Conservation (phyloP, 2,888 invertebrate species). For the Epistrophe eligans region DNA sequence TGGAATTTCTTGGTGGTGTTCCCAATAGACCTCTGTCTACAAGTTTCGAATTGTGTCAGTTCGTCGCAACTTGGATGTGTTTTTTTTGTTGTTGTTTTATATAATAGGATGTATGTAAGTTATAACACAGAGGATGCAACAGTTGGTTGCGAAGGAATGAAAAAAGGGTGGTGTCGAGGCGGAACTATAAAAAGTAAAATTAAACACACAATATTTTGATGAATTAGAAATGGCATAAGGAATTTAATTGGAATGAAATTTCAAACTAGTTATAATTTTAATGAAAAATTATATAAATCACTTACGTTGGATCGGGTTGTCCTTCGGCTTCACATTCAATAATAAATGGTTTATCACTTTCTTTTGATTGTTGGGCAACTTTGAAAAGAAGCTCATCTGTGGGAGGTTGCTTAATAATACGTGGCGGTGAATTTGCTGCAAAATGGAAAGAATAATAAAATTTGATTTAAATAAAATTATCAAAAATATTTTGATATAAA, state of each 20-base stretch:
- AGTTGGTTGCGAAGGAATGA: constrained; percentile 63
- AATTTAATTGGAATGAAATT: constrained; percentile 41
- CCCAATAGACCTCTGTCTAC: constrained; percentile 60
- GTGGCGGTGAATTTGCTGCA: constrained; percentile 94
- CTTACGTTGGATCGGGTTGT: constrained; percentile 96
- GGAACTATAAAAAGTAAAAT: constrained; percentile 28
- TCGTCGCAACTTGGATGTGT: constrained; percentile 36
- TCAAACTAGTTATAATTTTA: constrained; percentile 11
- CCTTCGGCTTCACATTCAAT: constrained; percentile 98
- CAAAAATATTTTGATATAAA: not conserved
- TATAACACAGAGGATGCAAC: constrained; percentile 28
- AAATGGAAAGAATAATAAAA: constrained; percentile 23
- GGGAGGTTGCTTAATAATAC: constrained; percentile 96
- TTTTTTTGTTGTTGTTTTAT: not conserved
- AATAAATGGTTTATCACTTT: constrained; percentile 96
- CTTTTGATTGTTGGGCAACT: constrained; percentile 91
- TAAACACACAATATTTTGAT: constrained; percentile 9
- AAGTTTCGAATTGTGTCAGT: constrained; percentile 67
- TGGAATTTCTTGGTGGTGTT: constrained; percentile 47
- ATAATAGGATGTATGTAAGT: not conserved
- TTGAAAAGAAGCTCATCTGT: constrained; percentile 96
- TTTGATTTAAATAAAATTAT: not conserved
- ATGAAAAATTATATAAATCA: not conserved
- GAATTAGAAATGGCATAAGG: constrained; percentile 23
- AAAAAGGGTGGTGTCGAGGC: constrained; percentile 36